Evolutionary conservation across 2,113 vertebrate genomes (phyloP).

Genomic region (Anoplopoma fimbria): DNA sequence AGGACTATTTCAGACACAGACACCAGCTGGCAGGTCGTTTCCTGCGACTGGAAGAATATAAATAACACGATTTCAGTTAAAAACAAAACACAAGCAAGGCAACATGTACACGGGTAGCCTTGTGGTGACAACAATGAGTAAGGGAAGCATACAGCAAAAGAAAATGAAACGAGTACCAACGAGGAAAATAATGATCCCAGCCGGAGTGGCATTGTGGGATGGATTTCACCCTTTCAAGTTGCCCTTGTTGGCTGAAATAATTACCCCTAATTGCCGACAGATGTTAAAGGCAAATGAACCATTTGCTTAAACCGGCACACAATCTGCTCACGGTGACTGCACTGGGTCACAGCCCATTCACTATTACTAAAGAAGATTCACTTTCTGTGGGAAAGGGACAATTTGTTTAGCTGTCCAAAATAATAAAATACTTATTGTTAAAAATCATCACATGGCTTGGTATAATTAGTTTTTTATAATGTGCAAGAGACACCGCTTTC

Average conservation of each 20-base stretch:
- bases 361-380: conserved; percentile 14
- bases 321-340: conserved; percentile 35
- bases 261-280: conserved; percentile 76
- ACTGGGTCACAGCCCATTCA: conserved; percentile 27
- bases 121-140: conserved; percentile 40
- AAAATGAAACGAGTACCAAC: conserved; percentile 32
- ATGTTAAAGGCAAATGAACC: conserved; percentile 68
- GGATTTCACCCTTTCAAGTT: conserved; percentile 57
- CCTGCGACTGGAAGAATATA: conserved; percentile 12
- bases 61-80: conserved; percentile 18
- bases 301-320: conserved; percentile 44
- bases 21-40: conserved; percentile 18
- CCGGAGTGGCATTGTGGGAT: conserved; percentile 44
- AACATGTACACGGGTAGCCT: conserved; percentile 4
- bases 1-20: conserved; percentile 7
- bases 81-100: conserved; percentile 18
- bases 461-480: neutral
- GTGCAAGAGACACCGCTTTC: neutral
- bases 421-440: conserved; percentile 1
- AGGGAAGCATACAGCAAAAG: conserved; percentile 26
- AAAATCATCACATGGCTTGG: neutral
- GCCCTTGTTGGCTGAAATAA: conserved; percentile 61
- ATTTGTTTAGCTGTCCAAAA: conserved; percentile 28
- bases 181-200: conserved; percentile 51
- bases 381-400: neutral